Evolutionary conservation across 2,113 vertebrate species (phyloP).

Genomic region (Gallinago jamesoni): DNA sequence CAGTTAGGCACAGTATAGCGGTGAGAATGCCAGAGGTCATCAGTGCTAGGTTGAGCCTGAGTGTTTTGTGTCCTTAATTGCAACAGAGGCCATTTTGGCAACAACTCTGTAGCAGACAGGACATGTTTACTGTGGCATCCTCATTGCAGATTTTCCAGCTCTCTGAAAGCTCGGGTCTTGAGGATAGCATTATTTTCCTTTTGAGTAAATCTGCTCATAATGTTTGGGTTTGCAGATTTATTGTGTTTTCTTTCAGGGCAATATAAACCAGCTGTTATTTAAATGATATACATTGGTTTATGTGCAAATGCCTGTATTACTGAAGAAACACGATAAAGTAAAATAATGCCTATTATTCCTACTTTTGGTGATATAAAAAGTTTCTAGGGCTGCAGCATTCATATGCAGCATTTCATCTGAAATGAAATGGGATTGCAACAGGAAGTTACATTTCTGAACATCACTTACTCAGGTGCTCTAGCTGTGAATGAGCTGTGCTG

Average conservation of each 20-base stretch:
- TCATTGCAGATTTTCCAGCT: background rate
- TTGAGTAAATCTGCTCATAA: background rate
- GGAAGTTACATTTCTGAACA: background rate
- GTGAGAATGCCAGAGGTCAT: background rate
- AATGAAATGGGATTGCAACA: background rate
- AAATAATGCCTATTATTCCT: background rate
- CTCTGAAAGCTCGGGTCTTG: background rate
- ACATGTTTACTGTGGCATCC: background rate
- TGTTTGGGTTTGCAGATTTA: background rate
- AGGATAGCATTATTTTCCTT: background rate
- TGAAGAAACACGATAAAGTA: background rate
- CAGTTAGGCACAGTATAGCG: background rate
- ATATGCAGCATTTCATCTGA: background rate
- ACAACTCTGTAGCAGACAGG: background rate
- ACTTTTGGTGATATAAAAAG: background rate
- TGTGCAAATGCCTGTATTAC: background rate
- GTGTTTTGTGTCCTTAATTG: background rate
- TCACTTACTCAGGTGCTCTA: background rate
- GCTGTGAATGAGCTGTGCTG: background rate
- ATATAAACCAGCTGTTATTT: background rate
- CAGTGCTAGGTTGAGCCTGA: background rate
- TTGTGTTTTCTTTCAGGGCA: background rate
- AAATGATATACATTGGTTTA: background rate
- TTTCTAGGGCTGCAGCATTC: background rate
- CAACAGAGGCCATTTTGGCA: background rate